A percentile compares a stretch with the other conserved stretches of the same genome.
Conservation (phyloP, 2,888 invertebrate genomes). For the Torymus auratus region DNA sequence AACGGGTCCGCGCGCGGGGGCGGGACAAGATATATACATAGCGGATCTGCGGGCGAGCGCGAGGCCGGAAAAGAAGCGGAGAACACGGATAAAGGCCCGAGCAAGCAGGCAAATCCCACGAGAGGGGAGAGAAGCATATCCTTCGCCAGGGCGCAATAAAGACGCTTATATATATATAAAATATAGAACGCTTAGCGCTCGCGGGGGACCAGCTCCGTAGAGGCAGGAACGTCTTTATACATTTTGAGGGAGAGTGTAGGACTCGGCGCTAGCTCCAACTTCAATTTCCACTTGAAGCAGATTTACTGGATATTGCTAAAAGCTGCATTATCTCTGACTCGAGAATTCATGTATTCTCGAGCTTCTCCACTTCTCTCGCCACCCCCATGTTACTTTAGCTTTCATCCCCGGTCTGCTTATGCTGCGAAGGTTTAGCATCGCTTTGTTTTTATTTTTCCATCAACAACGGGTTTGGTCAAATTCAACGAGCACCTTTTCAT, state of each 20-base stretch:
- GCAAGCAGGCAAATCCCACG: slow-evolving; percentile 19
- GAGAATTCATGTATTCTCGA: slow-evolving; percentile 52
- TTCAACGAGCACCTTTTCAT: no score
- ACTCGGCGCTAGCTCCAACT: background rate
- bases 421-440: background rate
- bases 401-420: background rate
- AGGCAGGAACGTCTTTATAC: slow-evolving; percentile 8
- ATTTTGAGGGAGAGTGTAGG: slow-evolving; percentile 4
- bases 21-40: background rate
- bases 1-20: background rate
- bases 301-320: slow-evolving; percentile 54
- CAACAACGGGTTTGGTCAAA: no score
- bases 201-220: background rate
- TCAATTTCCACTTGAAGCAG: slow-evolving; percentile 49
- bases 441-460: background rate
- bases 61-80: no score
- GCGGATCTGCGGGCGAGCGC: no score
- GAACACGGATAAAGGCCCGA: slow-evolving; percentile 17
- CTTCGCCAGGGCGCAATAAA: slow-evolving; percentile 17
- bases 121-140: slow-evolving; percentile 1
- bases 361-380: background rate
- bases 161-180: slow-evolving; percentile 25
- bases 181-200: slow-evolving; percentile 20
- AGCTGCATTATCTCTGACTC: slow-evolving; percentile 55
- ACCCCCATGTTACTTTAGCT: background rate